Percentiles rank a stretch among this genome's conserved stretches.
These are phyloP conservation scores for Dolichotis patagonum DNA, from an alignment of 2,113 vertebrate species.

Conservation along the genomic window DNA sequence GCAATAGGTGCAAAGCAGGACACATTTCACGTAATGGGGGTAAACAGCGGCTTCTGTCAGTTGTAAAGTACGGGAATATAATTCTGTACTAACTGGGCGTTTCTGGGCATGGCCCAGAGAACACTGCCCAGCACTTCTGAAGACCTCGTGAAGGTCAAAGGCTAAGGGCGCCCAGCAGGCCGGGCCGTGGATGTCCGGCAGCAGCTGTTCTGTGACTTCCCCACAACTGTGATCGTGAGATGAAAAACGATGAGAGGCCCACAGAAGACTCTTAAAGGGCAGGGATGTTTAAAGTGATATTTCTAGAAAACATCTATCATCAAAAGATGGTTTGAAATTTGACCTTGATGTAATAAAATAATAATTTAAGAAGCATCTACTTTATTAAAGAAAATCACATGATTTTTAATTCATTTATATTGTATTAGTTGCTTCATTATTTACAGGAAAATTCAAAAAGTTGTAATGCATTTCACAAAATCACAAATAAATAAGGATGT, in stretches of 20 bases:
- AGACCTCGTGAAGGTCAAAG: neutral
- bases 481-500: neutral
- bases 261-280: neutral
- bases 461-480: slow-evolving; percentile 19
- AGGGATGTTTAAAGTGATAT: neutral
- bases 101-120: neutral
- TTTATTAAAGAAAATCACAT: neutral
- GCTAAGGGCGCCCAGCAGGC: neutral
- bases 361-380: slow-evolving; percentile 16
- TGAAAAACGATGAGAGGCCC: neutral
- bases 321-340: slow-evolving; percentile 49
- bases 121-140: neutral
- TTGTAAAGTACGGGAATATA: neutral
- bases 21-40: neutral
- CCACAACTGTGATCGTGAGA: neutral
- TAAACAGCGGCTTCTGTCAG: neutral
- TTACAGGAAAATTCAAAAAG: slow-evolving; percentile 66
- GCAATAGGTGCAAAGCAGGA: neutral
- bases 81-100: neutral
- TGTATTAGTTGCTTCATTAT: slow-evolving; percentile 57
- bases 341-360: slow-evolving; percentile 20
- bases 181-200: neutral
- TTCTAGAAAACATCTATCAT: slow-evolving; percentile 27
- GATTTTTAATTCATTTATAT: slow-evolving; percentile 24
- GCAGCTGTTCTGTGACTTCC: neutral